phyloP scores from a whole-genome alignment of 2,113 vertebrate genomes.

The Rhizomys pruinosus region DNA sequence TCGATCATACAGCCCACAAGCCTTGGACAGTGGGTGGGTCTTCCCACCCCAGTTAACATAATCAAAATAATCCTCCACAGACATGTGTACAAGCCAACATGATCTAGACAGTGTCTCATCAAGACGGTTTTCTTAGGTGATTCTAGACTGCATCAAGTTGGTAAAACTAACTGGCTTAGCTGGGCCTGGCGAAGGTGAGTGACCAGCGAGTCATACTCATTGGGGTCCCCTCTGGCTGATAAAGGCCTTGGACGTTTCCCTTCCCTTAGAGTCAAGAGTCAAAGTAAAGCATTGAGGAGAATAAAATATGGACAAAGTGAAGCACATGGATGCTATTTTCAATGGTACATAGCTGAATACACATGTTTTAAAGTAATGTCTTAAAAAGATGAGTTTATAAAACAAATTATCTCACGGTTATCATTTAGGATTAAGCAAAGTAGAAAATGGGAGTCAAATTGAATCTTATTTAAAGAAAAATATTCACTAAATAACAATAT shows the following conservation, averaged over 20 bases:
- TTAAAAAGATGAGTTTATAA: slow-evolving; percentile 57
- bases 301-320: neutral
- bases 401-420: slow-evolving; percentile 43
- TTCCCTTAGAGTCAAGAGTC: neutral
- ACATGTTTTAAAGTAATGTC: slow-evolving; percentile 24
- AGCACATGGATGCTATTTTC: slow-evolving; percentile 13
- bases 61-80: too few relatives aligned
- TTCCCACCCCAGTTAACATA: too few relatives aligned
- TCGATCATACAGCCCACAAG: too few relatives aligned
- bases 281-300: neutral
- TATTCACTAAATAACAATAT: slow-evolving; percentile 56
- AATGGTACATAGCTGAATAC: neutral
- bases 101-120: neutral
- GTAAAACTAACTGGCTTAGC: neutral
- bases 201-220: neutral
- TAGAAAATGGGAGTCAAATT: slow-evolving; percentile 44
- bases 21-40: neutral
- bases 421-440: slow-evolving; percentile 36
- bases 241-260: neutral
- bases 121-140: neutral
- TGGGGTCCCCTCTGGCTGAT: neutral
- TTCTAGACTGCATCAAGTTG: neutral
- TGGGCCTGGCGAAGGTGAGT: neutral
- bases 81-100: neutral
- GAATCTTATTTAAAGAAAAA: slow-evolving; percentile 63